Evolutionary conservation across 2,888 invertebrate species (phyloP), one percentile per base, ranked within the genome.

Genomic region (Polymixis flavicincta): DNA sequence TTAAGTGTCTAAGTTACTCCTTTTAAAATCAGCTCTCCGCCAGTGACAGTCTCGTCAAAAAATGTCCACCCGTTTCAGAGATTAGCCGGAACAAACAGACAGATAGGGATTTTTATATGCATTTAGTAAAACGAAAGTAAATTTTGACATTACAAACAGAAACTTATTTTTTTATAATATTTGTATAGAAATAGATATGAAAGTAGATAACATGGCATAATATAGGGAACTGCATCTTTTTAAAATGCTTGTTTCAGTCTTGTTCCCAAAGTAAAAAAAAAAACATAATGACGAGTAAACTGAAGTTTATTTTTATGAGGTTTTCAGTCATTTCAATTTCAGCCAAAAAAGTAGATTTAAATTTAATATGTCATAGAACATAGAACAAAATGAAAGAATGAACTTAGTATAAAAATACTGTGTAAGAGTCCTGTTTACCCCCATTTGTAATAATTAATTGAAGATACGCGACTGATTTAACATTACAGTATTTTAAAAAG

Each of bases 401-500:
- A 14, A 55, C 37, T n/a, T 14, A 22, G 22, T 76, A 37, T 25
- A 17, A 0, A n/a, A 45, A 42, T 1, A 25, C 25, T 72, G 25
- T 25, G 6, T 17, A 28, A 55, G n/a, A 57, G 7, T 55, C 55
- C 57, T 59, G 54, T 28, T 63, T 22, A 55, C 37, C 52, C 54
- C 63, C 4, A 42, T 55, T 57, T 71, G 52, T 79, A 65, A 71
- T 45, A 42, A 71, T 57, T 45, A 42, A 71, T 57, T 72, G 48
- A 73, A 68, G 13, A 66, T 45, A 59, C 28, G 37, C 1, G 86
- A 86, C 85, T 86, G 88, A 86, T 86, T 52, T 81, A 66, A 80
- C 80, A 54, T 72, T 70, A 77, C 85, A 88, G 89, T 89, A 88
- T 88, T 89, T 69, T 65, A 32, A 25, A 60, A 87, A 88, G 89